These are phyloP conservation scores for Semaprochilodus insignis DNA, from an alignment of 2,797 vertebrate species.

Conservation along the genomic window DNA sequence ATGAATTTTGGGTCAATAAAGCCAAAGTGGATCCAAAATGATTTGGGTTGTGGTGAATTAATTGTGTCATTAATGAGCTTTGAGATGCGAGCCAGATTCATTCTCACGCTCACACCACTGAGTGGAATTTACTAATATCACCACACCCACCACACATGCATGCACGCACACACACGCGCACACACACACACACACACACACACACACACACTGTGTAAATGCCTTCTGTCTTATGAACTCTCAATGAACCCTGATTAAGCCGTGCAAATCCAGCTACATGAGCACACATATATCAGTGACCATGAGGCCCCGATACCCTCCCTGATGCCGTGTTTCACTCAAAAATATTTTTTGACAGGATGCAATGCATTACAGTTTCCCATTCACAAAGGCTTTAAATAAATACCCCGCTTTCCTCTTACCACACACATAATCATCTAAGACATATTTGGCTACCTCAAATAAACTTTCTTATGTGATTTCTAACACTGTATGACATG, in stretches of 20 bases:
- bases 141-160: conserved; percentile 11
- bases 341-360: too few species aligned
- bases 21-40: neutral
- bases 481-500: too few species aligned
- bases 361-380: too few species aligned
- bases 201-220: conserved; percentile 31
- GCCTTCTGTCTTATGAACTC: conserved; percentile 16
- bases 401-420: too few species aligned
- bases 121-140: neutral
- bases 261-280: neutral
- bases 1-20: neutral
- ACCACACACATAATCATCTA: too few species aligned
- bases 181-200: conserved; percentile 5
- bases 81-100: conserved; percentile 34
- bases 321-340: neutral
- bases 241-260: conserved; percentile 1
- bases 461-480: too few species aligned
- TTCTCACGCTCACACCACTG: conserved; percentile 45
- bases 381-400: too few species aligned
- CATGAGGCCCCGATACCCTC: neutral
- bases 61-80: conserved; percentile 28
- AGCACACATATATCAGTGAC: neutral
- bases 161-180: conserved; percentile 27
- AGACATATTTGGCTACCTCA: too few species aligned
- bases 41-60: conserved; percentile 29